phyloP scores from a whole-genome alignment of 2,888 invertebrate genomes.

The Dryadula phaetusa region DNA sequence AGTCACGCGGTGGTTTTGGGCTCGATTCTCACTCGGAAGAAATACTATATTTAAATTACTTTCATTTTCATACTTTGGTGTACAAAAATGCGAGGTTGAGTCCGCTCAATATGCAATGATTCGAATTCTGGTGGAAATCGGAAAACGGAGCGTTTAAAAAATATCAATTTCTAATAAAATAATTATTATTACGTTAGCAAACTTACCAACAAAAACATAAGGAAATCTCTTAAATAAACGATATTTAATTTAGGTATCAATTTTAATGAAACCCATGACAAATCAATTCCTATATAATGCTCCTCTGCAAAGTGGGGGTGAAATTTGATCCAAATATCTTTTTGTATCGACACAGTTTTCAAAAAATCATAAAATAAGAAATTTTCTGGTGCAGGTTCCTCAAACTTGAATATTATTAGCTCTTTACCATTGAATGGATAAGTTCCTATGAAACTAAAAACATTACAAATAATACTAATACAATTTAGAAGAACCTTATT shows the following conservation, averaged over 20 bases:
- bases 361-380: constrained; percentile 65
- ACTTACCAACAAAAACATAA: constrained; percentile 69
- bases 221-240: constrained; percentile 67
- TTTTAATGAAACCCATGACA: constrained; percentile 61
- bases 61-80: no score
- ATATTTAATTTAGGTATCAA: constrained; percentile 67
- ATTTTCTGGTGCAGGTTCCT: constrained; percentile 60
- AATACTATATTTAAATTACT: no score
- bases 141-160: no score
- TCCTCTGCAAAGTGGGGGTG: constrained; percentile 57
- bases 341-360: constrained; percentile 62
- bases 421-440: constrained; percentile 60
- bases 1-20: no score
- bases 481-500: no score
- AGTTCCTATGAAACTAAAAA: constrained; percentile 59
- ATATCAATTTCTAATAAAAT: no score
- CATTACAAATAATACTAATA: constrained; percentile 16
- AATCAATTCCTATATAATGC: constrained; percentile 68
- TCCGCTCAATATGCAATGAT: no score
- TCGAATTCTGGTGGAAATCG: no score
- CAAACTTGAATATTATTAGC: constrained; percentile 63
- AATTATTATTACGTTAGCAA: constrained; percentile 12
- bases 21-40: no score
- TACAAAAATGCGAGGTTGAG: no score
- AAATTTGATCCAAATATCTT: constrained; percentile 63